Evolutionary conservation across 2,797 vertebrate species (phyloP), one percentile per base, ranked within the genome.

Genomic region (Austrolebias charrua): DNA sequence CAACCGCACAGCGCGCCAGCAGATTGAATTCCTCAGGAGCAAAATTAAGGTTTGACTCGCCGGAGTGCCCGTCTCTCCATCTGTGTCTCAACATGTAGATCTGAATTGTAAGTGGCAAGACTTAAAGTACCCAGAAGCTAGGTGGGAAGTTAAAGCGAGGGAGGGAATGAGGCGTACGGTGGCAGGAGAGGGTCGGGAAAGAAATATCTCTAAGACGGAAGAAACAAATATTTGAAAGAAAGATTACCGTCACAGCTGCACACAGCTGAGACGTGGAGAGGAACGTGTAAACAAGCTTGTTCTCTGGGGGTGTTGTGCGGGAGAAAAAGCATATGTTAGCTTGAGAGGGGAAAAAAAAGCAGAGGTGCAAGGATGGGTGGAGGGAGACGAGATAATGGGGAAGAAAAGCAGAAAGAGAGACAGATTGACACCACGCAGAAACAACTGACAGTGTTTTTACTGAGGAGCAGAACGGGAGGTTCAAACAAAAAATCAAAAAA

Each of bases 211-310:
- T 66, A 79, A 83, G 86, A 89, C 55, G 82, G 86, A 88, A 86
- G 86, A 91, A 89, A 91, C 88, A 91, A 91, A 92, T 91, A 92
- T 91, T 92, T 91, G 91, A 90, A 88, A 90, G 86, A 89, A 85
- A 90, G 89, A 92, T 92, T 91, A 91, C 82, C 81, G 71, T 84
- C 82, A 84, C 84, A 88, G 90, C 88, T 81, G 85, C 87, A 86
- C 65, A 74, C 83, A 88, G 83, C 76, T 5, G 74, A 88, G 83
- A 90, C 86, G 85, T 80, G 87, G 79, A 84, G 86, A 80, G 82
- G 85, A 85, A 84, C 87, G 87, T 88, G 88, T 90, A 91, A 92
- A 93, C 92, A 92, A 90, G 79, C 78, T 63, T 19, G 72, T 83
- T 90, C 91, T 90, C 89, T 78, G 65, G 90, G 38, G 76, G 69